Evolutionary conservation across 2,888 invertebrate genomes (phyloP).

Genomic region (Gastracanthus pulcherrimus): DNA sequence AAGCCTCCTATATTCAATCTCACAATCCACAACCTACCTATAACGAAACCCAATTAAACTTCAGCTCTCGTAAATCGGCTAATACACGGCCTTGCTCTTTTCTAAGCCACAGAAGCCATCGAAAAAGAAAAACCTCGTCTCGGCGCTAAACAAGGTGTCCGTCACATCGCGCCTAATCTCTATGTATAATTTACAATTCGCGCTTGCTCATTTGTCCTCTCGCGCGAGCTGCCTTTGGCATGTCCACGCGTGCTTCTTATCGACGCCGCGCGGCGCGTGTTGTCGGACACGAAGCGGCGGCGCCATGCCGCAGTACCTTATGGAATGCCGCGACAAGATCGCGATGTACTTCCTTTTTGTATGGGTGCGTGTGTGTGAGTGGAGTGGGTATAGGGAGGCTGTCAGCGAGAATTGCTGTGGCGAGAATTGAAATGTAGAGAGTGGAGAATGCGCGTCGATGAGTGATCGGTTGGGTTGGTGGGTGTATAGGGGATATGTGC

Average conservation of each 20-base stretch:
- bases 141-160: slow-evolving; percentile 48
- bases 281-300: slow-evolving; percentile 54
- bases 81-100: neutral
- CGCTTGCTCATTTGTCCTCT: slow-evolving; percentile 43
- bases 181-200: slow-evolving; percentile 53
- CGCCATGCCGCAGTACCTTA: slow-evolving; percentile 36
- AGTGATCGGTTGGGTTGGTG: slow-evolving; percentile 28
- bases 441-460: neutral
- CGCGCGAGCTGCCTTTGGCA: slow-evolving; percentile 13
- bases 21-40: neutral
- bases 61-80: neutral
- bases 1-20: neutral
- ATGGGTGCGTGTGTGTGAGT: neutral
- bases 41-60: neutral
- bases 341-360: slow-evolving; percentile 36
- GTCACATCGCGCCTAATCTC: slow-evolving; percentile 47
- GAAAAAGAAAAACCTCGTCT: no score
- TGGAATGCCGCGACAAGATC: slow-evolving; percentile 52
- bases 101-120: no score
- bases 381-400: slow-evolving; percentile 5
- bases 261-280: slow-evolving; percentile 49
- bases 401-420: slow-evolving; percentile 6
- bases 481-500: no score
- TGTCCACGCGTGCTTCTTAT: no score
- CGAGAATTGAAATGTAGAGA: neutral